Base-by-base conservation (phyloP, 92 coral and sea anemone species). In the Epizoanthus rinbou region DNA sequence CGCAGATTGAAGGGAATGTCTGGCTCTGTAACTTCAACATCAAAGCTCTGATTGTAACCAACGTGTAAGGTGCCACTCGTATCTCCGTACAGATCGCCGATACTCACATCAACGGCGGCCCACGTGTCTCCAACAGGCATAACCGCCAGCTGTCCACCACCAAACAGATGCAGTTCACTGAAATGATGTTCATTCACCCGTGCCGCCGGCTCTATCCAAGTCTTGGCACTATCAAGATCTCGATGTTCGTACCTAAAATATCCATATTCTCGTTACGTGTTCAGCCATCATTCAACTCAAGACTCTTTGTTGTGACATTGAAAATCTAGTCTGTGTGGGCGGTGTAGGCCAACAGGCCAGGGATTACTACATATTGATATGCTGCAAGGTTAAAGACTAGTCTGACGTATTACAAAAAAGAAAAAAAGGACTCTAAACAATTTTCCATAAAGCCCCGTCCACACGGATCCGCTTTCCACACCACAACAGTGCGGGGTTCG, bases 1-100 rank as follows among this genome's bases (percentile, higher is more conserved):
- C 91, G 90, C 8, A 91, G 79, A 17, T 88, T 86, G 75, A 91
- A 84, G 8, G 94, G 94, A 4, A 86, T 88, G 72, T 91, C 94
- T 47, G 94, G 91, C 82, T 85, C 87, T 3, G 94, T 91, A 13
- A 91, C 86, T 33, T 78, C 80, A 45, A 91, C 74, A 25, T 64
- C 31, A 81, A 87, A 85, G 13, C 82, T 73, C 47, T 91, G 91
- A 80, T 85, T 67, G 64, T 80, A 88, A 31, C 94, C 94, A 62
- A 91, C 87, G 25, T 91, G 94, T 23, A 88, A 74, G 39, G 85
- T 84, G 23, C 94, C 91, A 39, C 89, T 80, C 73, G 86, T 87
- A 67, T 91, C 94, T 45, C 94, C 94, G 53, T 84, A 81, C 73
- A 91, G 85, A 33, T 85, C 69, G 10, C 88, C 87, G 67, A 85